phyloP scores from a whole-genome alignment of 2,888 invertebrate genomes.

The Drosophila incognita region DNA sequence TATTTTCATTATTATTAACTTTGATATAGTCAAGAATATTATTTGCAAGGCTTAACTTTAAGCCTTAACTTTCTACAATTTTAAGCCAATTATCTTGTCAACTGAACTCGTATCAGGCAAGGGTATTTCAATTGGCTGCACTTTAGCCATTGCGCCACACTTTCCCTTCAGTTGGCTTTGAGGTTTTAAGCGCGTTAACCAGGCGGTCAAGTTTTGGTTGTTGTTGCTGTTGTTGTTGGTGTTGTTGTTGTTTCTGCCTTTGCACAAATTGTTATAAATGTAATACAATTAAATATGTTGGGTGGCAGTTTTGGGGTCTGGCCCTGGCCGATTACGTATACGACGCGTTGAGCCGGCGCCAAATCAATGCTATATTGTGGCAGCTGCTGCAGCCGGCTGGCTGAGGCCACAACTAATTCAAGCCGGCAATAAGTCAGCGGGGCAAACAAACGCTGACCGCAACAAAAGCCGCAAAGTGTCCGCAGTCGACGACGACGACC shows the following conservation, averaged over 20 bases:
- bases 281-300: conserved; percentile 78
- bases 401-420: conserved; percentile 71
- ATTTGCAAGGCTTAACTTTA: too few species aligned
- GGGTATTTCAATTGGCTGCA: conserved; percentile 1
- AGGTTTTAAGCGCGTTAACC: conserved; percentile 13
- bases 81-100: neutral
- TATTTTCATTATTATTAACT: neutral
- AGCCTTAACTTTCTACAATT: rapidly evolving
- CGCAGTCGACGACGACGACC: conserved; percentile 52
- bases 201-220: neutral
- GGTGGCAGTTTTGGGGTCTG: neutral
- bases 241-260: conserved; percentile 17
- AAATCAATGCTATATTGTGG: conserved; percentile 59
- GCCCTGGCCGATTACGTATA: conserved; percentile 73
- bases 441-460: conserved; percentile 75
- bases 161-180: neutral
- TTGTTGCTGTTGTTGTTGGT: neutral
- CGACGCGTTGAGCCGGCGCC: conserved; percentile 51
- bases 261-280: conserved; percentile 76
- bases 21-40: neutral
- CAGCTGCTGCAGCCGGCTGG: conserved; percentile 6
- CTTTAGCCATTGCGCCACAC: neutral
- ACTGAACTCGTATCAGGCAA: neutral
- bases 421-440: conserved; percentile 72
- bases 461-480: conserved; percentile 71